These are phyloP conservation scores for Drosophila busckii DNA, from an alignment of 1,140 invertebrate genomes.

Conservation along the genomic window DNA sequence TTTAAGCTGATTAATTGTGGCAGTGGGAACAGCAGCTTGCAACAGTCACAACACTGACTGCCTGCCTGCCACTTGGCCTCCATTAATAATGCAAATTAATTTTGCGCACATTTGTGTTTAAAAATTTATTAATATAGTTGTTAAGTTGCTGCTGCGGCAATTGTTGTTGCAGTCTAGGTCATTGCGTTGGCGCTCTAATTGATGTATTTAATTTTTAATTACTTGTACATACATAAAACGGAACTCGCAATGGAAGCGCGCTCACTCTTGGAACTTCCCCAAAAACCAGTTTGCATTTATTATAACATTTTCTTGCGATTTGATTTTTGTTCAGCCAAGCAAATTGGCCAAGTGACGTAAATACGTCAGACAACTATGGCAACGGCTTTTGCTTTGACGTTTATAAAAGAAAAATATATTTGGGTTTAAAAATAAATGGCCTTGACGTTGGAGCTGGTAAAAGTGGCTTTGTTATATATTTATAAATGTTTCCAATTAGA, in stretches of 20 bases:
- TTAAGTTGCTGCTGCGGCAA: slow-evolving; percentile 13
- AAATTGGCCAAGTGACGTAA: slow-evolving; percentile 58
- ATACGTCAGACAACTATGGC: slow-evolving; percentile 32
- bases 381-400: slow-evolving; percentile 18
- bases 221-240: slow-evolving; percentile 49
- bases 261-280: slow-evolving; percentile 51
- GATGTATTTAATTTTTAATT: slow-evolving; percentile 67
- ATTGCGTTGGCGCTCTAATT: slow-evolving; percentile 71
- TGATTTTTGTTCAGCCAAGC: slow-evolving; percentile 16
- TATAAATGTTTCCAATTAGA: too few species aligned
- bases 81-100: slow-evolving; percentile 70
- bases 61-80: slow-evolving; percentile 49
- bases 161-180: slow-evolving; percentile 36
- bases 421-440: slow-evolving; percentile 58
- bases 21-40: slow-evolving; percentile 12
- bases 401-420: slow-evolving; percentile 67
- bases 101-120: slow-evolving; percentile 39
- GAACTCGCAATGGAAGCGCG: slow-evolving; percentile 47
- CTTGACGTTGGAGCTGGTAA: slow-evolving; percentile 29
- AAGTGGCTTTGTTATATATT: slow-evolving; percentile 4
- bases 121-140: slow-evolving; percentile 43
- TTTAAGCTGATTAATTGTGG: slow-evolving; percentile 32
- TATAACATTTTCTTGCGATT: slow-evolving; percentile 39
- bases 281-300: slow-evolving; percentile 18
- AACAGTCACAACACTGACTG: background rate